Evolutionary conservation across 2,113 vertebrate species (phyloP).

Genomic region (Lycaon pictus): DNA sequence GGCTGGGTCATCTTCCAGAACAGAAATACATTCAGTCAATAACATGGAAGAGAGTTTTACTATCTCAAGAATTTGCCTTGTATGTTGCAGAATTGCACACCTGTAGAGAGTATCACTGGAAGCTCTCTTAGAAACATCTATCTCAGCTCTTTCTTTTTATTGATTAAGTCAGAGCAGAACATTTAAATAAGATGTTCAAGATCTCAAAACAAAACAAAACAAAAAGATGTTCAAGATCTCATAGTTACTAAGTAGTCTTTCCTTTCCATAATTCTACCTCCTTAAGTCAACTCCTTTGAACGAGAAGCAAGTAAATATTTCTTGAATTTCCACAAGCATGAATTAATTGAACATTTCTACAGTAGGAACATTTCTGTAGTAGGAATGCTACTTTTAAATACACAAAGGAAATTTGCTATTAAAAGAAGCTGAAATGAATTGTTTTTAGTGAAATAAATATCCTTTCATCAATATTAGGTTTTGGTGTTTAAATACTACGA

Average conservation of each 20-base stretch:
- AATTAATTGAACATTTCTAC: slow-evolving; percentile 18
- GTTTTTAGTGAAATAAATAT: slow-evolving; percentile 1
- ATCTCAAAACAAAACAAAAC: not conserved
- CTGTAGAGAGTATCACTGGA: not conserved
- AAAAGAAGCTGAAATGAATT: slow-evolving; percentile 38
- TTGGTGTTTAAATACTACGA: slow-evolving; percentile 16
- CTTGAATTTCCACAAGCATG: not conserved
- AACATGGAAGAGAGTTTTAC: not conserved
- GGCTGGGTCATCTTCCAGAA: not conserved
- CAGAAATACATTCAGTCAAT: not conserved
- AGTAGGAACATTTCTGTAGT: not conserved
- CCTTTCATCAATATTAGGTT: not conserved
- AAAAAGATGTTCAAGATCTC: not conserved
- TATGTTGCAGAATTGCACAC: not conserved
- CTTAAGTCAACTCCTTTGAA: not conserved
- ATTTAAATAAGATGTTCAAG: not conserved
- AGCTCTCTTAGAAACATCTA: not conserved
- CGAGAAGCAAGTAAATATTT: not conserved
- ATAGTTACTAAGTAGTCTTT: not conserved
- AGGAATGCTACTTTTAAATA: not conserved
- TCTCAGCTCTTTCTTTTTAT: not conserved
- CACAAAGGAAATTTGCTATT: not conserved
- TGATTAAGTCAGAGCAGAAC: not conserved
- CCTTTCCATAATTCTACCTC: not conserved
- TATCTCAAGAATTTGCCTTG: not conserved